Base-by-base conservation (phyloP, 53 echinoderm and acorn worm species). In the Paracentrotus lividus region DNA sequence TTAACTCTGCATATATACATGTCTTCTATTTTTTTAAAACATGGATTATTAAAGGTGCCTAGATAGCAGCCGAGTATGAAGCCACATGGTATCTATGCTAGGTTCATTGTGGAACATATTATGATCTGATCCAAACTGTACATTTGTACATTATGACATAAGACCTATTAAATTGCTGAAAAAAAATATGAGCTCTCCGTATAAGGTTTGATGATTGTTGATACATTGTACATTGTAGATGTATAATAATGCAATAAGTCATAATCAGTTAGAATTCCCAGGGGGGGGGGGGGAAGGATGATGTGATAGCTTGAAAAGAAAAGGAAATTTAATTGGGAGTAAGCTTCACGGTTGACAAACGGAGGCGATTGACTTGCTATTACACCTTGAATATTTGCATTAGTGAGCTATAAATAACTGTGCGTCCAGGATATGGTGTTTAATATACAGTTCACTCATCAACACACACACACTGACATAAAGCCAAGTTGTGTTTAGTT, bases 231-330 rank as follows among this genome's bases (percentile, higher is more conserved):
- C 8, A 6, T 36, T 38, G 40, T 16, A 38, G 1, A 36, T 72
- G 38, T 1, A 72, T 40, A 38, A 49, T 85, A 85, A 85, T 85
- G n/a, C 51, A 85, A 49, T 85, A 27, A 85, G 15, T 31, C 52
- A 51, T 16, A 77, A 47, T 84, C 29, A 27, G 34, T 4, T 12
- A 85, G 47, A 49, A 47, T 49, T 45, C 85, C 9, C 49, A 49
- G 72, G 36, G n/a, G 72, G 72, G 36, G n/a, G 72, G 72, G 72
- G 81, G 85, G 85, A 85, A 85, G 85, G 85, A 85, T 85, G 85
- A 85, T 51, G 49, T 51, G 18, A 40, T 49, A 26, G 85, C 85
- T 85, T 51, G 26, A 47, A 85, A 49, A 51, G 51, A 85, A 85
- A 85, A 49, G 85, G 85, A 85, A 85, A 85, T 85, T n/a, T 85